Conservation (phyloP, 2,113 vertebrate species). For the Sylvietta virens region DNA sequence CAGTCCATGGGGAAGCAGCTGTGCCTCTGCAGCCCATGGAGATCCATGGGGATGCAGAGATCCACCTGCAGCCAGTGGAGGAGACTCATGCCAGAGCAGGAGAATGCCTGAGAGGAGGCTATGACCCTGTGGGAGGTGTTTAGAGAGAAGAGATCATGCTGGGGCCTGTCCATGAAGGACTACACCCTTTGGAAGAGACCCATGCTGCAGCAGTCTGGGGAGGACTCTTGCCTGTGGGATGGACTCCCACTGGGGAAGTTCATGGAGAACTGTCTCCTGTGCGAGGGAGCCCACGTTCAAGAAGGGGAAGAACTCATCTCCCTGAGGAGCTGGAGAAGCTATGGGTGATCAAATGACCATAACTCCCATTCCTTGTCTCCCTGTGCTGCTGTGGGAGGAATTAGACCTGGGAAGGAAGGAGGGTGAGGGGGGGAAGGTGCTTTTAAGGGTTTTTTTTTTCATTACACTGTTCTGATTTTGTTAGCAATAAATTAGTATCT, state of each 20-base stretch:
- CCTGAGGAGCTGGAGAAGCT: background rate
- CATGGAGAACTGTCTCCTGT: background rate
- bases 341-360: background rate
- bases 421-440: fast-evolving
- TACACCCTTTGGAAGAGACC: background rate
- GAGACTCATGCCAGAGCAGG: fast-evolving
- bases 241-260: background rate
- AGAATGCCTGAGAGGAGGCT: background rate
- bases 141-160: background rate
- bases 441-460: background rate
- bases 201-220: background rate
- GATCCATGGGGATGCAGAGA: background rate
- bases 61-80: background rate
- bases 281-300: background rate
- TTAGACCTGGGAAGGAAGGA: background rate
- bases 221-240: background rate
- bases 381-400: background rate
- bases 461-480: background rate
- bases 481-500: background rate
- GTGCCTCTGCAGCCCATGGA: too few species aligned
- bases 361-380: background rate
- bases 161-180: background rate
- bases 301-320: background rate
- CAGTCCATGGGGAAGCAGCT: background rate
- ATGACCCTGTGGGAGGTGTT: background rate